Evolutionary conservation across 1,140 invertebrate genomes (phyloP).

Genomic region (Pristionchus pacificus): DNA sequence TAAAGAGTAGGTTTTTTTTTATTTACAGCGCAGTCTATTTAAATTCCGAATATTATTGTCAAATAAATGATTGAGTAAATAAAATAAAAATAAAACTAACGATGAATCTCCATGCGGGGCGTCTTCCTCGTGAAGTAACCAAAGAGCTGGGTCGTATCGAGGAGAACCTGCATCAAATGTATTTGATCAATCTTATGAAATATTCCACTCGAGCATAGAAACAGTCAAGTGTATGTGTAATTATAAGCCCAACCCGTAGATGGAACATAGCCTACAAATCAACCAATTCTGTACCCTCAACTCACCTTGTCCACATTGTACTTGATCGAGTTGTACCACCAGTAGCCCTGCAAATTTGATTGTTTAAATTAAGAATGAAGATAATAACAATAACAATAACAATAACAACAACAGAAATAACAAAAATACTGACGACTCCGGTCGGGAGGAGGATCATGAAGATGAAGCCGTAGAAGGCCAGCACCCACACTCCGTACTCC

Average conservation of each 20-base stretch:
- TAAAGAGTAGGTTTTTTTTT: no score
- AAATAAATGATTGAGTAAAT: conserved; percentile 2
- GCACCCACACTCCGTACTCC: conserved; percentile 94
- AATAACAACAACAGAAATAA: no score
- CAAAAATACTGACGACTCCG: conserved; percentile 68
- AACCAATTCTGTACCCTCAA: no score
- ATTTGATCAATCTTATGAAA: no score
- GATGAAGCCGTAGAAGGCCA: conserved; percentile 87
- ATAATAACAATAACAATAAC: neutral
- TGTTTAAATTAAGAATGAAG: neutral
- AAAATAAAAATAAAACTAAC: conserved; percentile 55
- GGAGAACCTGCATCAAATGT: no score
- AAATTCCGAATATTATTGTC: conserved; percentile 1
- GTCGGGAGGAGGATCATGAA: conserved; percentile 95
- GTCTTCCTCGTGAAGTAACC: conserved; percentile 92
- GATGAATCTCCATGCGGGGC: conserved; percentile 85
- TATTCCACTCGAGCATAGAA: no score
- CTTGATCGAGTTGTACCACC: conserved; percentile 97
- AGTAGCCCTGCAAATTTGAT: conserved; percentile 70
- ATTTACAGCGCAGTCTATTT: conserved; percentile 6
- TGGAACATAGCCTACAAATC: no score
- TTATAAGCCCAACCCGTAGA: no score
- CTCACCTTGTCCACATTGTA: conserved; percentile 84
- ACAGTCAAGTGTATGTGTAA: no score
- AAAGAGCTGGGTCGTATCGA: conserved; percentile 92